A percentile compares a stretch with the other conserved stretches of the same genome.
Evolutionary conservation across 2,888 invertebrate genomes (phyloP).

Genomic region (Caenorhabditis afra): DNA sequence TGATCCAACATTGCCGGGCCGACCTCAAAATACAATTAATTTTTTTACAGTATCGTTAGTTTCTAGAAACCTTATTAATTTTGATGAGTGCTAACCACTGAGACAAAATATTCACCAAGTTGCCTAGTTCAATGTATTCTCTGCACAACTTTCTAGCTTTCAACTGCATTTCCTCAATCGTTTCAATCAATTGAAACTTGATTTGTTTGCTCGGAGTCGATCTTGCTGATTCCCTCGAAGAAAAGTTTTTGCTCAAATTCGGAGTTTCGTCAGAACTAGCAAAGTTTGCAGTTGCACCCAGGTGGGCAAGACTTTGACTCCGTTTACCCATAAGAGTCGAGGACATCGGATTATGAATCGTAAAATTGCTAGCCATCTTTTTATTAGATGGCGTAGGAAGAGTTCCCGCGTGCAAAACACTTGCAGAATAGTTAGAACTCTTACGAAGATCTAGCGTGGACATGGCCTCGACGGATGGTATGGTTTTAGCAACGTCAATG

Average conservation of each 20-base stretch:
- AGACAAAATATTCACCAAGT: constrained; percentile 70
- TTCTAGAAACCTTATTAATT: constrained; percentile 35
- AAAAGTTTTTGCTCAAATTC: constrained; percentile 50
- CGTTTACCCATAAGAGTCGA: constrained; percentile 52
- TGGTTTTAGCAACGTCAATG: constrained; percentile 75
- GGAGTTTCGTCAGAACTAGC: constrained; percentile 45
- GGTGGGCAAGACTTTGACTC: constrained; percentile 61
- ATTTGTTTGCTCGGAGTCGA: constrained; percentile 9
- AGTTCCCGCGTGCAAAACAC: constrained; percentile 19
- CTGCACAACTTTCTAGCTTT: constrained; percentile 56
- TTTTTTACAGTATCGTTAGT: neutral
- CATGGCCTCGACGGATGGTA: constrained; percentile 78
- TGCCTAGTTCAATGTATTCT: constrained; percentile 72
- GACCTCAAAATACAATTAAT: neutral
- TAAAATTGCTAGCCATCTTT: constrained; percentile 24
- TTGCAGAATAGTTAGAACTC: neutral
- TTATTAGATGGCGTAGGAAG: constrained; percentile 37
- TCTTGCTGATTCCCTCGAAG: constrained; percentile 15
- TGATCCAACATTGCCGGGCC: neutral
- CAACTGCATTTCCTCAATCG: constrained; percentile 68
- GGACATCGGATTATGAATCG: constrained; percentile 32
- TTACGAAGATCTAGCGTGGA: constrained; percentile 60
- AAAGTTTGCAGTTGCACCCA: constrained; percentile 35
- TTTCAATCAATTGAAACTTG: constrained; percentile 58
- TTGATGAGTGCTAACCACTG: constrained; percentile 69